Percentiles rank a stretch among this genome's conserved stretches.
Evolutionary conservation across 2,888 invertebrate species (phyloP).

Genomic region (Gari tellinella): DNA sequence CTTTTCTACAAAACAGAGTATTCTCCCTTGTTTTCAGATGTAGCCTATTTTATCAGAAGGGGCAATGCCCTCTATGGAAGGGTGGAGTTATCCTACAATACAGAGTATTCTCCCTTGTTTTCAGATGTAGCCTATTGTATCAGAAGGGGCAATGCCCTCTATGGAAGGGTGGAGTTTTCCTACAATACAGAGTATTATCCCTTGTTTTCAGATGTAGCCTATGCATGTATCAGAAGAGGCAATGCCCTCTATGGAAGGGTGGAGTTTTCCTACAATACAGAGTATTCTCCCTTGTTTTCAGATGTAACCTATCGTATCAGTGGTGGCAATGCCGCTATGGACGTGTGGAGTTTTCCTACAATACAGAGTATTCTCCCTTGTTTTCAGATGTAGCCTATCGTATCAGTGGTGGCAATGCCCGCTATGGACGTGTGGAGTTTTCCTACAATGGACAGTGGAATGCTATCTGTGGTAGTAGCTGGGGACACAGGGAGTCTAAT

Average conservation of each 20-base stretch:
- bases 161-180: conserved; percentile 89
- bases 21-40: conserved; percentile 48
- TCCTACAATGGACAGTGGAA: conserved; percentile 89
- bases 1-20: conserved; percentile 88
- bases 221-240: conserved; percentile 67
- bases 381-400: conserved; percentile 67
- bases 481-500: conserved; percentile 89
- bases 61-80: conserved; percentile 69
- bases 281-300: conserved; percentile 80
- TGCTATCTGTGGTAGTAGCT: conserved; percentile 90
- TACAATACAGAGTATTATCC: conserved; percentile 88
- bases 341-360: conserved; percentile 89
- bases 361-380: conserved; percentile 85
- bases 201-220: no score
- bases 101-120: conserved; percentile 84
- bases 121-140: conserved; percentile 69
- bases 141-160: no score
- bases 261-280: conserved; percentile 89
- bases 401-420: conserved; percentile 63
- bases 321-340: conserved; percentile 69
- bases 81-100: conserved; percentile 89
- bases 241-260: conserved; percentile 83
- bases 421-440: conserved; percentile 87
- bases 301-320: conserved; percentile 67
- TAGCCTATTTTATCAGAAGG: conserved; percentile 67